phyloP scores from a whole-genome alignment of 2,888 invertebrate genomes.

The Nebria salina region DNA sequence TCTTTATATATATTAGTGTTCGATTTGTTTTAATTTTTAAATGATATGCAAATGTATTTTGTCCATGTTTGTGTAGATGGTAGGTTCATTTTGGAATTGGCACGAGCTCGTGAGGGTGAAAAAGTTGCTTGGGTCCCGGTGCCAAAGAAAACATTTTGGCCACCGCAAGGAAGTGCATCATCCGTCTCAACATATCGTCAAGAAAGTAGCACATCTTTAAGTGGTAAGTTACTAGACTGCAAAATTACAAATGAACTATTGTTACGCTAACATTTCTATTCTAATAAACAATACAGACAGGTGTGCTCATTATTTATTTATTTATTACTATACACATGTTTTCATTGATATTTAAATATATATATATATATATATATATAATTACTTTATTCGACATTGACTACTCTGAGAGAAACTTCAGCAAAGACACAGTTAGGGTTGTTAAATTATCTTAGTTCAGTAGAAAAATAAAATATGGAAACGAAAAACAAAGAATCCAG shows the following conservation, averaged over 20 bases:
- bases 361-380: background rate
- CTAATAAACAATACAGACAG: background rate
- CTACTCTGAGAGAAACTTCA: slow-evolving; percentile 68
- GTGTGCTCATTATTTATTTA: background rate
- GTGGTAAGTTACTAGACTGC: slow-evolving; percentile 67
- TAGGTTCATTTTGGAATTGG: slow-evolving; percentile 88
- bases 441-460: too few relatives aligned
- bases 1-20: background rate
- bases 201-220: slow-evolving; percentile 82
- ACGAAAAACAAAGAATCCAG: too few relatives aligned
- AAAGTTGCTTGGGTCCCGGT: slow-evolving; percentile 90
- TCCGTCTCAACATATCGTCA: slow-evolving; percentile 69
- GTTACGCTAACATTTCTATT: background rate
- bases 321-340: background rate
- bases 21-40: background rate
- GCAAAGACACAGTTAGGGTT: too few relatives aligned
- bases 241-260: background rate
- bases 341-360: background rate
- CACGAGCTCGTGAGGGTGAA: slow-evolving; percentile 79
- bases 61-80: slow-evolving; percentile 71
- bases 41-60: slow-evolving; percentile 15
- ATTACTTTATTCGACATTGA: slow-evolving; percentile 85
- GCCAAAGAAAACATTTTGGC: slow-evolving; percentile 88
- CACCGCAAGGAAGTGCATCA: slow-evolving; percentile 76
- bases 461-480: too few relatives aligned